These are phyloP conservation scores for Cremastinae sp. DNA, from an alignment of 2,888 invertebrate genomes.

Conservation along the genomic window DNA sequence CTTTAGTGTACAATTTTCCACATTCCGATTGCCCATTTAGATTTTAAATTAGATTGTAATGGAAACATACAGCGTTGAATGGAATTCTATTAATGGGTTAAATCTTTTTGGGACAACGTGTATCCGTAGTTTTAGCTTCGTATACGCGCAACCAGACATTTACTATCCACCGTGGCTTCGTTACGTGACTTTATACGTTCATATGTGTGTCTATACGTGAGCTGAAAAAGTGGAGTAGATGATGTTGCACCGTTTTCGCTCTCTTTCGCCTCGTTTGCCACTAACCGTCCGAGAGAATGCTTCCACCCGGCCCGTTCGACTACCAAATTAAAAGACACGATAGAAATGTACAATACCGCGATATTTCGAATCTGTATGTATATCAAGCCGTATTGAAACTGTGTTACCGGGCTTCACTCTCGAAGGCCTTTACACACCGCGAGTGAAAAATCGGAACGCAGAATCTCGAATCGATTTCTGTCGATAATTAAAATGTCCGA, in stretches of 20 bases:
- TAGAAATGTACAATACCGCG: conserved; percentile 29
- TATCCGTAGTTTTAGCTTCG: background rate
- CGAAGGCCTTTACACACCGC: background rate
- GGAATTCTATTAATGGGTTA: too few species aligned
- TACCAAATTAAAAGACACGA: conserved; percentile 46
- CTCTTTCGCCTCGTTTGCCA: conserved; percentile 53
- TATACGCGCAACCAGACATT: conserved; percentile 6
- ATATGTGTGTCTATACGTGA: conserved; percentile 1
- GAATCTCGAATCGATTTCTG: too few species aligned
- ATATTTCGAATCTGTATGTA: background rate
- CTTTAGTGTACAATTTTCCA: too few species aligned
- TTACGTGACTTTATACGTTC: conserved; percentile 1
- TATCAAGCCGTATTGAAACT: conserved; percentile 1
- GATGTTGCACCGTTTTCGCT: conserved; percentile 41
- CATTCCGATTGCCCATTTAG: too few species aligned
- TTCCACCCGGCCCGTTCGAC: conserved; percentile 23
- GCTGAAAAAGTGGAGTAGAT: conserved; percentile 22
- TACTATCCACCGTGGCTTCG: conserved; percentile 11
- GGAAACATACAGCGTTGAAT: too few species aligned
- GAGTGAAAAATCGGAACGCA: background rate
- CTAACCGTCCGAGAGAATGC: conserved; percentile 48
- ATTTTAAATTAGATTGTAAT: too few species aligned
- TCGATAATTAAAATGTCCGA: conserved; percentile 43
- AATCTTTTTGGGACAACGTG: background rate
- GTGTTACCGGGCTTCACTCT: background rate